phyloP scores from a whole-genome alignment of 1,140 invertebrate species.

The Magallana ariakensis region DNA sequence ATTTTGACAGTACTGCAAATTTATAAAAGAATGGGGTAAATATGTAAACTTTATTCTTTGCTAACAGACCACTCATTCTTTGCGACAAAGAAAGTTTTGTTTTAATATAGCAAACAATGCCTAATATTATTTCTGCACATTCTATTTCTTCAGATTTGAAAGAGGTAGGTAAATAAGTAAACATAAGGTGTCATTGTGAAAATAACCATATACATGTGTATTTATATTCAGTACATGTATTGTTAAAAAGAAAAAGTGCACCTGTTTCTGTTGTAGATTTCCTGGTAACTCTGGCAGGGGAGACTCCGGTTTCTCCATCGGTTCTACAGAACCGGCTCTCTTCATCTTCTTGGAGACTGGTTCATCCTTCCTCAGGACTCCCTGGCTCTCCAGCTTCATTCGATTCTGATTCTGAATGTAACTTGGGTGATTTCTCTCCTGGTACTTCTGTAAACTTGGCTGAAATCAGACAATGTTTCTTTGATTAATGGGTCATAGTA shows the following conservation, averaged over 20 bases:
- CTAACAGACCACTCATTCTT: no score
- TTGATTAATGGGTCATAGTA: not conserved
- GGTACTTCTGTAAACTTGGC: conserved; percentile 76
- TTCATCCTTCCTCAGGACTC: conserved; percentile 62
- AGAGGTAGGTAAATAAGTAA: no score
- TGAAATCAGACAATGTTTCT: conserved; percentile 53
- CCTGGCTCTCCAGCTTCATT: conserved; percentile 67
- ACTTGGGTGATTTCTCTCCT: conserved; percentile 73
- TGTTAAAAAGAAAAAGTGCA: not conserved
- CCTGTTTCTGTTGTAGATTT: conserved; percentile 74
- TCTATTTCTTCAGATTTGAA: no score
- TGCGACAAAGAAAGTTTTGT: no score
- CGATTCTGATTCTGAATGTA: conserved; percentile 73
- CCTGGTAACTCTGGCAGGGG: conserved; percentile 75
- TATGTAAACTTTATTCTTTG: no score
- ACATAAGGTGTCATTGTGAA: no score
- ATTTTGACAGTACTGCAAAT: no score
- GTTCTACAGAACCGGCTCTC: conserved; percentile 72
- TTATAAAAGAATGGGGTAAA: no score
- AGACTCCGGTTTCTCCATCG: conserved; percentile 69
- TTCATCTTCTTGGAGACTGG: conserved; percentile 69
- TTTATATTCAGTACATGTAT: no score
- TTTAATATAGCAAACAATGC: no score
- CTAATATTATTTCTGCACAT: no score
- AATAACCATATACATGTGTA: no score